A percentile compares a stretch with the other conserved stretches of the same genome.
Evolutionary conservation across 2,113 vertebrate species (phyloP).

Genomic region (Harpagus bidentatus): DNA sequence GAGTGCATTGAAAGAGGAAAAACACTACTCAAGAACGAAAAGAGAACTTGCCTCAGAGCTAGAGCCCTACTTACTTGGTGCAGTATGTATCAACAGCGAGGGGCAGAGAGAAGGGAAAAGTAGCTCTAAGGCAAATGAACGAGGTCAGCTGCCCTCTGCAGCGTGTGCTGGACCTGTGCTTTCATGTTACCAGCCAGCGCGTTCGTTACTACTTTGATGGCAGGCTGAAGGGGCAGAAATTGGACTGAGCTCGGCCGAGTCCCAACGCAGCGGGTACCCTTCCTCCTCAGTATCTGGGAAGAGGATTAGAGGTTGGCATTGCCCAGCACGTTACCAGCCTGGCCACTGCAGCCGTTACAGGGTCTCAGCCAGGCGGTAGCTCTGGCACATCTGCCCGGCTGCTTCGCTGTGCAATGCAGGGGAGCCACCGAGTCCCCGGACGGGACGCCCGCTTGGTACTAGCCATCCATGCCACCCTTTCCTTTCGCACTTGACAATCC

Average conservation of each 20-base stretch:
- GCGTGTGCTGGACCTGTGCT: neutral
- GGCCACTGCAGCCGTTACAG: neutral
- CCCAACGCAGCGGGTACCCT: neutral
- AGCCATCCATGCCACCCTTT: neutral
- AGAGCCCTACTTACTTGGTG: neutral
- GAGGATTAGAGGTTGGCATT: neutral
- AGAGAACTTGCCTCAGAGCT: neutral
- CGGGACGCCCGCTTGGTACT: neutral
- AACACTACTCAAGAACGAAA: neutral
- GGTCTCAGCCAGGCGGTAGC: neutral
- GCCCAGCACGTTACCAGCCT: neutral
- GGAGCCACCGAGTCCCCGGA: rapidly evolving
- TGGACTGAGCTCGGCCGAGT: neutral
- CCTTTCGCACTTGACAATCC: neutral
- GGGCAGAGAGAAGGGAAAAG: neutral
- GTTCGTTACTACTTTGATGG: neutral
- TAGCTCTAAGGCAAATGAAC: neutral
- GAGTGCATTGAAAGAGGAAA: neutral
- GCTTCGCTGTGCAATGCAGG: neutral
- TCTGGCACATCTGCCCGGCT: neutral
- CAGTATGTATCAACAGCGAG: neutral
- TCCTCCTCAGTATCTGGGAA: neutral
- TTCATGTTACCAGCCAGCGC: neutral
- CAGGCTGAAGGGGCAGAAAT: neutral
- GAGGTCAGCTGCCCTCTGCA: neutral